Base-by-base conservation (phyloP, 1,140 invertebrate species). In the Liolophura sinensis region DNA sequence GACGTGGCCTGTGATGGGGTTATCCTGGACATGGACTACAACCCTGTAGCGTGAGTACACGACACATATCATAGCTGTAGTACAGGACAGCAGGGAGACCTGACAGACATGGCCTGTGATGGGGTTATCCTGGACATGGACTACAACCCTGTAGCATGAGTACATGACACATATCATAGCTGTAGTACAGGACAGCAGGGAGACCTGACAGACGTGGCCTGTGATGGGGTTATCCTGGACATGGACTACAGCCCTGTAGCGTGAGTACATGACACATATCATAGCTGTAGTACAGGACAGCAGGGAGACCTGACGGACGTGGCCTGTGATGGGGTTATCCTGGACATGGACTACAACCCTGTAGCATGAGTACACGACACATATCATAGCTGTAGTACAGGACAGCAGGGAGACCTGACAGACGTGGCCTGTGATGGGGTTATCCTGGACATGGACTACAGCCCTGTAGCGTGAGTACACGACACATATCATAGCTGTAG, bases 121-220 rank as follows among this genome's bases (percentile, higher is more conserved):
- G 82, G 81, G 25, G 78, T 82, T 46, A 84, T 83, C 51, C 75
- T 78, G 54, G 78, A 79, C 68, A 79, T 85, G 80, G 77, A 75
- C 46, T 84, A 82, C 62, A 75, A 62, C 57, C 76, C 77, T 24
- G 62, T 58, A 58, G 72, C 67, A 78, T 80, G 65, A 71, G 70
- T 69, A 50, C 50, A 69, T 31, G 70, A 72, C 56, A 60, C 22
- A 22, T 40, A 40, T 9, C 31, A 9, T 9, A 40, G 31, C 31
- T 5, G 31, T 40, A 40, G 31, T 40, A 40, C 31, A 40, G 31
- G 9, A 40, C 31, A 40, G 31, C 31, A 5, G 31, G 9, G 3
- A 40, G 31, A 40, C 31, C 31, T 9, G 31, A 9, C 31, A 40
- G 31, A 40, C 49, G 27, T 81, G 24, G 80, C 79, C 0, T 81